Conservation (phyloP, 2,113 vertebrate genomes). For the Catagonus wagneri region DNA sequence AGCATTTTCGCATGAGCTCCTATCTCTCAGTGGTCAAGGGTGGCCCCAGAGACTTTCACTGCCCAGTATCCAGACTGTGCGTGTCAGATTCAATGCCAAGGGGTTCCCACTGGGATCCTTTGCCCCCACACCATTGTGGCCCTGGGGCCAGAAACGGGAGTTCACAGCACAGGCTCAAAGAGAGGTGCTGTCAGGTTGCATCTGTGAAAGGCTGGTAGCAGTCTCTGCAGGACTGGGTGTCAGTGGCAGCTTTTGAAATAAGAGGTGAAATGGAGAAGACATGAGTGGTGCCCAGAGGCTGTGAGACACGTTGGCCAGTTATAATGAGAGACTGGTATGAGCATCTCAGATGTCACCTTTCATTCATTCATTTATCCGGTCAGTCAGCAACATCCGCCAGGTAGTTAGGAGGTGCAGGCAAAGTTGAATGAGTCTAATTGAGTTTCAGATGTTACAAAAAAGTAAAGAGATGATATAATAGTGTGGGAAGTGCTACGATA, state of each 20-base stretch:
- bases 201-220: not conserved
- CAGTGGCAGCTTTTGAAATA: not conserved
- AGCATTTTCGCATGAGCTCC: not conserved
- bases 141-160: not conserved
- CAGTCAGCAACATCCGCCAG: not conserved
- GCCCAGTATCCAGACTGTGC: not conserved
- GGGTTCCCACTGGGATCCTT: not conserved
- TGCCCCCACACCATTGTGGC: not conserved
- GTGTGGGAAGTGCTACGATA: not conserved
- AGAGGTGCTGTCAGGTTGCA: not conserved
- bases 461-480: not conserved
- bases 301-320: not conserved
- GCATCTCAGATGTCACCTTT: not conserved
- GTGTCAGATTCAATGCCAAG: not conserved
- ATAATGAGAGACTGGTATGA: not conserved
- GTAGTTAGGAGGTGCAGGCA: not conserved
- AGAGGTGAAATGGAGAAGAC: not conserved
- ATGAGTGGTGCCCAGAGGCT: not conserved
- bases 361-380: not conserved
- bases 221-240: not conserved
- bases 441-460: not conserved
- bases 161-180: not conserved
- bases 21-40: not conserved
- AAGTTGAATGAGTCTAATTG: not conserved
- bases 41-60: not conserved